Conservation (phyloP, 2,113 vertebrate genomes). For the Jacana jacana region DNA sequence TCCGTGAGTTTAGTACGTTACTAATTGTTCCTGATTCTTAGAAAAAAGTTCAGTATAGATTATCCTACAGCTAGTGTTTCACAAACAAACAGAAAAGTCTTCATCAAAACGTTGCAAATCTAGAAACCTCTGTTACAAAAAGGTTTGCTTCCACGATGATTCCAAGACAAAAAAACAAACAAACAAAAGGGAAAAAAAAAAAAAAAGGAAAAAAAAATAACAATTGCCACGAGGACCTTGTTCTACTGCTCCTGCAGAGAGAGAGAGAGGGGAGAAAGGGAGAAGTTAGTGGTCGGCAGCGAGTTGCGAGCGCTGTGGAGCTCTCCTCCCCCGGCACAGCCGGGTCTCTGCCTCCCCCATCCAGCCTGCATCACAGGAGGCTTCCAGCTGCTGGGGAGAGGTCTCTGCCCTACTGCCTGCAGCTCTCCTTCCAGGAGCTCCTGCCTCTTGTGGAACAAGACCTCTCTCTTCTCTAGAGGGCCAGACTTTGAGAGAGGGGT, state of each 20-base stretch:
- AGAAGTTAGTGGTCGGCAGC: neutral
- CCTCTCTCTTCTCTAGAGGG: neutral
- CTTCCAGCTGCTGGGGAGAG: neutral
- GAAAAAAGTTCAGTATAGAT: slow-evolving; percentile 92
- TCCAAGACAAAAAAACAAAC: slow-evolving; percentile 70
- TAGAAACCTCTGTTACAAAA: slow-evolving; percentile 92
- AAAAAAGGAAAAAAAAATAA: slow-evolving; percentile 60
- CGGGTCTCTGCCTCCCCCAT: neutral
- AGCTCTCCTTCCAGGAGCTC: neutral
- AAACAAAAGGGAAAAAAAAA: no score
- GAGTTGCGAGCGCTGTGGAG: neutral
- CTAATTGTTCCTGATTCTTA: slow-evolving; percentile 83
- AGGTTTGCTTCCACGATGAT: slow-evolving; percentile 83
- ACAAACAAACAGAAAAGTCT: slow-evolving; percentile 91
- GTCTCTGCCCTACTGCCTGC: neutral
- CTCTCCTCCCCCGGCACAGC: neutral
- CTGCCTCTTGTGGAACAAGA: neutral
- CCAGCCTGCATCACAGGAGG: neutral
- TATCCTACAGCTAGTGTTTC: slow-evolving; percentile 99
- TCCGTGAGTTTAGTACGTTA: slow-evolving; percentile 83
- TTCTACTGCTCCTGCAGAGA: slow-evolving; percentile 92
- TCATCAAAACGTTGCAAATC: slow-evolving; percentile 94
- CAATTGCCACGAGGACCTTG: slow-evolving; percentile 30
- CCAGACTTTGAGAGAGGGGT: neutral
- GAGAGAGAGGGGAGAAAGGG: neutral